Conservation (phyloP, 2,888 invertebrate genomes). For the Andrena trimmerana region DNA sequence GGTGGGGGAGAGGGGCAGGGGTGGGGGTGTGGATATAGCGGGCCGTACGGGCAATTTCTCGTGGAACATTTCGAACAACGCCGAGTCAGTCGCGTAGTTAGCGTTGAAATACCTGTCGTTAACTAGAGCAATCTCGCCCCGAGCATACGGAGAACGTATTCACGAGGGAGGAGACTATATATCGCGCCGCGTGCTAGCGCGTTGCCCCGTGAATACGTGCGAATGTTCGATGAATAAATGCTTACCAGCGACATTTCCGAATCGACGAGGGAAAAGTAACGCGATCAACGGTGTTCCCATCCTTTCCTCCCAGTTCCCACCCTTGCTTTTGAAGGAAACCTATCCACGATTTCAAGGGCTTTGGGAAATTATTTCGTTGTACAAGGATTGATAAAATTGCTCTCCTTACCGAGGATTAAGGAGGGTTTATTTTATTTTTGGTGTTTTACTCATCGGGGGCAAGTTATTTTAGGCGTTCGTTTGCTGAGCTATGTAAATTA, state of each 20-base stretch:
- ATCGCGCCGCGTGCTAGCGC: slow-evolving; percentile 46
- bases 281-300: slow-evolving; percentile 2
- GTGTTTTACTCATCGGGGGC: too few species aligned
- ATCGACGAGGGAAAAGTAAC: slow-evolving; percentile 41
- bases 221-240: slow-evolving; percentile 63
- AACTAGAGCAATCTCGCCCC: slow-evolving; percentile 71
- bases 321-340: not conserved
- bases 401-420: too few species aligned
- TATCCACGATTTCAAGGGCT: not conserved
- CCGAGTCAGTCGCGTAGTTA: slow-evolving; percentile 71
- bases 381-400: too few species aligned
- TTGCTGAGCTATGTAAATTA: too few species aligned
- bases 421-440: too few species aligned
- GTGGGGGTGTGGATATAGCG: slow-evolving; percentile 47
- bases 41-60: slow-evolving; percentile 64
- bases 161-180: slow-evolving; percentile 63
- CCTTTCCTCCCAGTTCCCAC: not conserved
- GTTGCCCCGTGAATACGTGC: slow-evolving; percentile 48
- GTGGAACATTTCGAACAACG: slow-evolving; percentile 65
- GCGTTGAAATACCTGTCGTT: slow-evolving; percentile 72
- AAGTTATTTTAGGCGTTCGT: too few species aligned
- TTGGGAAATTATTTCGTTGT: not conserved
- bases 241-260: slow-evolving; percentile 55
- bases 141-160: slow-evolving; percentile 66
- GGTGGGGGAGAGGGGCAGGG: too few species aligned